Base-by-base conservation (phyloP, 2,888 invertebrate genomes). In the Apodemia mormo region DNA sequence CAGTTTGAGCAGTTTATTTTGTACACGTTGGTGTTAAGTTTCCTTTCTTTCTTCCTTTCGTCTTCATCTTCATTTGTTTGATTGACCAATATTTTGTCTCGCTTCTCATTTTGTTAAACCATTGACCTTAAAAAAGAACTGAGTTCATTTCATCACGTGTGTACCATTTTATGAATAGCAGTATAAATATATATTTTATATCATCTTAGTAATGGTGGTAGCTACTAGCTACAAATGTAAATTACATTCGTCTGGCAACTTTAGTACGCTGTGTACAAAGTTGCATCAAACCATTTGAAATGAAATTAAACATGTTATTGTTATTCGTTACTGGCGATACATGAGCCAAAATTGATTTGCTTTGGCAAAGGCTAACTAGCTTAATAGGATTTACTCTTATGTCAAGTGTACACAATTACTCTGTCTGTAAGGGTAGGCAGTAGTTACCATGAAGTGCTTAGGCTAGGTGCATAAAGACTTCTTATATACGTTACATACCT, bases 371-470 rank as follows among this genome's bases (percentile, higher is more conserved):
- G 64, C 64, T 64, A 64, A 64, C 64, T 37, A 33, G 64, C 64
- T 64, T 64, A 64, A 64, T 64, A 64, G 37, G 64, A 37, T 64
- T 64, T 64, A 64, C 37, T 64, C 37, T 64, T 64, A 64, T 37
- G 37, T 64, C 64, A 64, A 64, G 37, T 64, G n/a, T 64, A 64
- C 64, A 64, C 64, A 64, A 64, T 64, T 64, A 64, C 64, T 37
- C 14, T 37, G 33, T 64, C 33, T n/a, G 64, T 37, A 37, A 2
- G 64, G 37, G 64, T 61, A 64, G 64, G 64, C 14, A 37, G 37
- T 30, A 29, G 12, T 64, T 64, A 64, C 61, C 61, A 33, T 61
- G 30, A 54, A 54, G 7, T 37, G 29, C 14, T 64, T 37, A 64
- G 61, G 61, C 61, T n/a, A 8, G 6, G 6, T 3, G n/a, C 61